phyloP scores from a whole-genome alignment of 2,888 invertebrate genomes.

The Tenodera sinensis region DNA sequence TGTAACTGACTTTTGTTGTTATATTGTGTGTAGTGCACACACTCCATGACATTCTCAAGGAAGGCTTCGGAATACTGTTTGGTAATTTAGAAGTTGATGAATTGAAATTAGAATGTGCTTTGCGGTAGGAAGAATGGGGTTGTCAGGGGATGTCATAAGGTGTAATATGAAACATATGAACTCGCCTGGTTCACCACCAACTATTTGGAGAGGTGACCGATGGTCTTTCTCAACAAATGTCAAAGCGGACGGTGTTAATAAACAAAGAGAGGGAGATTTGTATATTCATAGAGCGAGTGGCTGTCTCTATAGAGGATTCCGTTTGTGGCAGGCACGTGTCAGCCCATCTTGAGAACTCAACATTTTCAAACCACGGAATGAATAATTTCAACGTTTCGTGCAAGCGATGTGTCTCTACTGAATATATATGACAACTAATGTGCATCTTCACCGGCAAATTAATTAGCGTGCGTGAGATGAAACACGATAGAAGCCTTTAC shows the following conservation, averaged over 20 bases:
- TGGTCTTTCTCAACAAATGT: not conserved
- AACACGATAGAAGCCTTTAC: no score
- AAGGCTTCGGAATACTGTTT: no score
- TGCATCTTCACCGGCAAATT: not conserved
- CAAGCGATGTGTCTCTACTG: not conserved
- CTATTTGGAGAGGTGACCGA: no score
- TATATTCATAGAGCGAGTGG: not conserved
- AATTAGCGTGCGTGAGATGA: not conserved
- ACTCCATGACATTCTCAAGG: no score
- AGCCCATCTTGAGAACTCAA: not conserved
- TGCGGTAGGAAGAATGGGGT: no score
- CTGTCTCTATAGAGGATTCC: not conserved
- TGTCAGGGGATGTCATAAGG: no score
- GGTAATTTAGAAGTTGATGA: no score
- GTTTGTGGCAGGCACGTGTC: not conserved
- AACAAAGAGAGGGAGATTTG: not conserved
- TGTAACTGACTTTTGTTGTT: no score
- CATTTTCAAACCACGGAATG: not conserved
- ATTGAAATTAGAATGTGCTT: no score
- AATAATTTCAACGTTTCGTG: not conserved
- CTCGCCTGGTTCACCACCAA: no score
- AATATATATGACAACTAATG: not conserved
- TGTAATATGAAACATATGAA: no score
- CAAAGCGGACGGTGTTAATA: not conserved
- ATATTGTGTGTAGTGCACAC: no score